phyloP scores from a whole-genome alignment of 2,797 vertebrate genomes.

The Apodemus agrarius region DNA sequence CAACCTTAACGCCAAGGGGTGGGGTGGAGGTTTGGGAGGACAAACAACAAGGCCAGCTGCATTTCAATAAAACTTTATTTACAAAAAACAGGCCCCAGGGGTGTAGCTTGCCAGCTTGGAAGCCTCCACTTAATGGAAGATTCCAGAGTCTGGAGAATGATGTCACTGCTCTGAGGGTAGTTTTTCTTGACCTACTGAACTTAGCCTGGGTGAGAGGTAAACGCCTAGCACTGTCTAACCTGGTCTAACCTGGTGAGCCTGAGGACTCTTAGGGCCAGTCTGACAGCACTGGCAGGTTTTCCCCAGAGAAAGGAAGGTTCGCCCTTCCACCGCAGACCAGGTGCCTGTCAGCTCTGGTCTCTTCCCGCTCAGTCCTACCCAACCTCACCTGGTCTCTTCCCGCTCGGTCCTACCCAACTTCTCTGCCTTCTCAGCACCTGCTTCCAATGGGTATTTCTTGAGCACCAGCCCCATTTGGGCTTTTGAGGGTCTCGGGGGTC shows the following conservation, averaged over 20 bases:
- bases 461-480: too few relatives aligned
- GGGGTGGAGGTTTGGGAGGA: rapidly evolving
- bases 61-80: slow-evolving; percentile 46
- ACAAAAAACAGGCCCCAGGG: slow-evolving; percentile 1
- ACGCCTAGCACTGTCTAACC: background rate
- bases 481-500: background rate
- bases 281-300: background rate
- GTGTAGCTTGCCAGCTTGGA: background rate
- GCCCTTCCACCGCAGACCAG: background rate
- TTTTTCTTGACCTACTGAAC: background rate
- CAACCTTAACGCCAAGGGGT: too few relatives aligned
- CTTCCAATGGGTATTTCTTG: background rate
- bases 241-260: background rate
- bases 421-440: background rate
- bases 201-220: background rate
- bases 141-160: background rate
- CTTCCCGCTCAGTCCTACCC: rapidly evolving
- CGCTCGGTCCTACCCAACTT: rapidly evolving
- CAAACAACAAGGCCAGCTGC: background rate
- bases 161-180: background rate
- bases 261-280: background rate
- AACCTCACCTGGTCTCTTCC: rapidly evolving
- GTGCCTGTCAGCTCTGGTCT: background rate
- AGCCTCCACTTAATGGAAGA: background rate
- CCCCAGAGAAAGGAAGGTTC: background rate